These are phyloP conservation scores for Neodiprion virginianus DNA, from an alignment of 1,140 invertebrate genomes.

Conservation along the genomic window DNA sequence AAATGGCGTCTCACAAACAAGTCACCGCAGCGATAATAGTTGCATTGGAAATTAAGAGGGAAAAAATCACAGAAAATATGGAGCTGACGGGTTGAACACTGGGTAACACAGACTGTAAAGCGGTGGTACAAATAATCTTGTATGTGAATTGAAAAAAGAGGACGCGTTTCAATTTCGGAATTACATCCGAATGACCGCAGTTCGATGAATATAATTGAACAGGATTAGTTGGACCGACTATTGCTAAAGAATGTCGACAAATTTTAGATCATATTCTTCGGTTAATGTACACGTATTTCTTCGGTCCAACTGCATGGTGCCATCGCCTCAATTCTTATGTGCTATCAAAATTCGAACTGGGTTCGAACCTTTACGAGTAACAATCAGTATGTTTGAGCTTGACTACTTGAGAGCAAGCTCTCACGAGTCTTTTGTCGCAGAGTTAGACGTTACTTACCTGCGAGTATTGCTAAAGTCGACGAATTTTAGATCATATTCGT, in stretches of 20 bases:
- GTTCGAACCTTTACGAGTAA: too few species aligned
- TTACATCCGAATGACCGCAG: too few species aligned
- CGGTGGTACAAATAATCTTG: background rate
- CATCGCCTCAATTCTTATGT: background rate
- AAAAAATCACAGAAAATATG: background rate
- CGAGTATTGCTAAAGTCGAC: too few species aligned
- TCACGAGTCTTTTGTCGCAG: background rate
- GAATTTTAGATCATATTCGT: background rate
- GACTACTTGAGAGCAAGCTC: background rate
- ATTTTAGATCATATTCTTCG: background rate
- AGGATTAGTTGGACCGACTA: background rate
- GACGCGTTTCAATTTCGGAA: background rate
- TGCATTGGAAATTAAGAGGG: background rate
- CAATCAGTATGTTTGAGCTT: too few species aligned
- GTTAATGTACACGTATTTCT: background rate
- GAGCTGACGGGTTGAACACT: background rate
- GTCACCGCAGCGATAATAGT: background rate
- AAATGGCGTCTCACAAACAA: constrained; percentile 4
- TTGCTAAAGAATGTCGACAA: background rate
- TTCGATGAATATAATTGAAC: background rate
- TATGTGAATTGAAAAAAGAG: constrained; percentile 1
- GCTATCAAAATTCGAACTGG: background rate
- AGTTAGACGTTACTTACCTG: background rate
- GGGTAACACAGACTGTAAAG: background rate
- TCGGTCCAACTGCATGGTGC: background rate